These are phyloP conservation scores for Thelaira solivaga DNA, from an alignment of 2,888 invertebrate genomes.

Conservation along the genomic window DNA sequence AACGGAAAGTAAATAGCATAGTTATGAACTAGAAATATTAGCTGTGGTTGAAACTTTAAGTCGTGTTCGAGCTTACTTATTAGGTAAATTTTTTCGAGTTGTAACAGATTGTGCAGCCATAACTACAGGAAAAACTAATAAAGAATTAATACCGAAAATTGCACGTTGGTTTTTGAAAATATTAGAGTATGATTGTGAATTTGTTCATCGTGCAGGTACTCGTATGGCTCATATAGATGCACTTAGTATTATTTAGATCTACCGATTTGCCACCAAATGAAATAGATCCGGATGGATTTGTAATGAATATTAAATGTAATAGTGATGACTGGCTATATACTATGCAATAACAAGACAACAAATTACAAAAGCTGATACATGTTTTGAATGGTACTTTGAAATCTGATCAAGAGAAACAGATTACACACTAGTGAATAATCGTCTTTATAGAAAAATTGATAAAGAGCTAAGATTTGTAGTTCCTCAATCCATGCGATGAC, in stretches of 20 bases:
- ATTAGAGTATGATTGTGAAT: conserved; percentile 19
- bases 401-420: background rate
- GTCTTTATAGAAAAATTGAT: conserved; percentile 22
- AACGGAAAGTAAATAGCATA: conserved; percentile 52
- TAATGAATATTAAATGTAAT: conserved; percentile 1
- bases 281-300: conserved; percentile 12
- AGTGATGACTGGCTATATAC: conserved; percentile 10
- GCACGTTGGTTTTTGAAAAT: conserved; percentile 26
- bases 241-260: conserved; percentile 37
- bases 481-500: conserved; percentile 47
- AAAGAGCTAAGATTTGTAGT: conserved; percentile 37
- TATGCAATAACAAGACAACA: conserved; percentile 33
- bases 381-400: background rate
- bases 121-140: background rate
- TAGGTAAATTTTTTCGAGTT: conserved; percentile 29
- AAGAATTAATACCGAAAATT: conserved; percentile 16
- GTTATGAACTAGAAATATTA: conserved; percentile 56
- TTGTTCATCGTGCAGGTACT: conserved; percentile 7
- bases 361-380: background rate
- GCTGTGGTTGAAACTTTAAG: conserved; percentile 57
- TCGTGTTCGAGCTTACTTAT: conserved; percentile 60
- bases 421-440: background rate
- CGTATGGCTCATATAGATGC: conserved; percentile 43
- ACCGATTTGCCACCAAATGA: conserved; percentile 5
- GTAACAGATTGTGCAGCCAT: conserved; percentile 37